Conservation (phyloP, 2,113 vertebrate species). For the Miniopterus natalensis region DNA sequence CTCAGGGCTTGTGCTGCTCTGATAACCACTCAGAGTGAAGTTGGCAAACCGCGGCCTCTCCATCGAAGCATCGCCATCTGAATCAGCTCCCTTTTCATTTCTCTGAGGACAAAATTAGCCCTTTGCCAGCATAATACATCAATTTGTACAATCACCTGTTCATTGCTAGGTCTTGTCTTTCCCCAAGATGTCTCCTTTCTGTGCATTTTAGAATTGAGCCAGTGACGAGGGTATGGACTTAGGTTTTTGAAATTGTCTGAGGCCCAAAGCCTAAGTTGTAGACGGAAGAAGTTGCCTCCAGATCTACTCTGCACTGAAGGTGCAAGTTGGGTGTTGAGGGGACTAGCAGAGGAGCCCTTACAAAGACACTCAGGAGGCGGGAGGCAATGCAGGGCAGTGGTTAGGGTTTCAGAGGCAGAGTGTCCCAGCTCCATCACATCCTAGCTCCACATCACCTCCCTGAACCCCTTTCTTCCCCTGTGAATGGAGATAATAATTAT, state of each 20-base stretch:
- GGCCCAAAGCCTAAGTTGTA: not conserved
- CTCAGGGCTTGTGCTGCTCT: not conserved
- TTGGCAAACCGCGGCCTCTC: fast-evolving
- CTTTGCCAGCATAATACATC: not conserved
- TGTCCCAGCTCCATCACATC: not conserved
- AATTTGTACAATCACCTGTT: not conserved
- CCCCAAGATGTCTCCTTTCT: not conserved
- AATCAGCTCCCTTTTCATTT: not conserved
- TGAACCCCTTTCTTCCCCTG: not conserved
- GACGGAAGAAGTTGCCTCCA: not conserved
- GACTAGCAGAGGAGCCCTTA: fast-evolving
- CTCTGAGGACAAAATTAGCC: slow-evolving; percentile 2
- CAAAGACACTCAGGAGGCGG: not conserved
- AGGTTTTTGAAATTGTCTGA: not conserved
- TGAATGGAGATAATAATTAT: not conserved
- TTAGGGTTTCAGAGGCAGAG: not conserved
- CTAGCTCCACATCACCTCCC: not conserved
- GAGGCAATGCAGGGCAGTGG: not conserved
- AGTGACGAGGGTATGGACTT: not conserved
- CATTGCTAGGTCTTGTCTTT: not conserved
- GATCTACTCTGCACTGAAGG: not conserved
- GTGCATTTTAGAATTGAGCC: not conserved
- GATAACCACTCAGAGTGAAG: not conserved
- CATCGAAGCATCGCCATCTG: fast-evolving
- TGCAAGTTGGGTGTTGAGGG: not conserved